phyloP scores from a whole-genome alignment of 1,140 invertebrate species.

The Drosophila micromelanica region DNA sequence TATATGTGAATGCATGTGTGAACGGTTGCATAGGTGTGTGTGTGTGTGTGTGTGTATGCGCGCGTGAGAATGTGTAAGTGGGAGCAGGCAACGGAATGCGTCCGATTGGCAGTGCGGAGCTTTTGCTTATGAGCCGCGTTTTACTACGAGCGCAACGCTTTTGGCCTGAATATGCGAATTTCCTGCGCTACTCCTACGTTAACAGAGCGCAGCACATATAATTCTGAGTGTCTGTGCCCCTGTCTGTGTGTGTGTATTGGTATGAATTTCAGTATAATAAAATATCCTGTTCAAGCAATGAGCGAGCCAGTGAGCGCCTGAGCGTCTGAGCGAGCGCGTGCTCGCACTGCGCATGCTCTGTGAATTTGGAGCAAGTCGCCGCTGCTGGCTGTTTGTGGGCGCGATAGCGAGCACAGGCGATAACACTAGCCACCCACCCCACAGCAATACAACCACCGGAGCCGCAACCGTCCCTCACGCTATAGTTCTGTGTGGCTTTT shows the following conservation, averaged over 20 bases:
- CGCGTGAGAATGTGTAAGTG: conserved; percentile 38
- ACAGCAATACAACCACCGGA: conserved; percentile 36
- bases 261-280: conserved; percentile 83
- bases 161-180: conserved; percentile 75
- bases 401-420: conserved; percentile 51
- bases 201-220: conserved; percentile 44
- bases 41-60: conserved; percentile 26
- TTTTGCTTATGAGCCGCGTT: conserved; percentile 72
- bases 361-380: conserved; percentile 73
- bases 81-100: conserved; percentile 74
- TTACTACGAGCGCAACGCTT: conserved; percentile 54
- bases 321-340: conserved; percentile 14
- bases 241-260: conserved; percentile 33
- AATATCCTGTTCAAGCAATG: conserved; percentile 76
- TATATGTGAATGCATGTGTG: conserved; percentile 50
- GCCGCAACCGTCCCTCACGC: conserved; percentile 34
- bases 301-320: conserved; percentile 33
- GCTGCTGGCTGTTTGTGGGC: conserved; percentile 66
- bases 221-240: not conserved
- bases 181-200: conserved; percentile 65
- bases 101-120: conserved; percentile 80
- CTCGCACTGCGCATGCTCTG: conserved; percentile 54
- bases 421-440: conserved; percentile 54
- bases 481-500: conserved; percentile 26
- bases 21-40: conserved; percentile 18